Conservation (phyloP, 2,888 invertebrate species). For the Helicoverpa assulta region DNA sequence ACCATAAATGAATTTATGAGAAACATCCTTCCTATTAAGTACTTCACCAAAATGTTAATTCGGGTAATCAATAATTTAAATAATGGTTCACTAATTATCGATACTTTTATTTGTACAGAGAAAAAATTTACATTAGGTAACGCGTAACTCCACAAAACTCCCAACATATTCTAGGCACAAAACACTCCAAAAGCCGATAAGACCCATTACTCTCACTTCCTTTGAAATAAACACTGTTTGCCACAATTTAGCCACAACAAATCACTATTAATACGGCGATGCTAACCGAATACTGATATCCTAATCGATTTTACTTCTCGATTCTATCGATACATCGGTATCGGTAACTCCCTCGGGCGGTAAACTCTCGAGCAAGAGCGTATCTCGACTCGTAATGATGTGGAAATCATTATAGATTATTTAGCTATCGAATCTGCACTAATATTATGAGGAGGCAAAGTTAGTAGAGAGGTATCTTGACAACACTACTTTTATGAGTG, state of each 20-base stretch:
- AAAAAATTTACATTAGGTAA: neutral
- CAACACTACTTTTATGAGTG: too few relatives aligned
- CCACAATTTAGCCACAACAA: conserved; percentile 23
- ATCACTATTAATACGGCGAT: conserved; percentile 37
- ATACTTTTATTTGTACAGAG: neutral
- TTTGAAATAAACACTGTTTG: conserved; percentile 15
- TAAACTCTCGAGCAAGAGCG: neutral
- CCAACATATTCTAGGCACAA: neutral
- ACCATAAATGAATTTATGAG: too few relatives aligned
- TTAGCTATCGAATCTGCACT: neutral
- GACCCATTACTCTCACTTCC: conserved; percentile 26
- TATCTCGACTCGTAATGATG: conserved; percentile 22
- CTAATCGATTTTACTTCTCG: conserved; percentile 1
- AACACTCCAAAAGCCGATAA: conserved; percentile 4
- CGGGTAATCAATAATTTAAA: too few relatives aligned
- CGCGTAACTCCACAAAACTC: neutral
- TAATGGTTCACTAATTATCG: too few relatives aligned
- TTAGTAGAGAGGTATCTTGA: too few relatives aligned
- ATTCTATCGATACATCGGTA: conserved; percentile 16
- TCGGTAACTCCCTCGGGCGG: neutral
- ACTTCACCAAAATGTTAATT: too few relatives aligned
- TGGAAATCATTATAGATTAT: neutral
- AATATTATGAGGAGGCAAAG: neutral
- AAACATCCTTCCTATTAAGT: too few relatives aligned
- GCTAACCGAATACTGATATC: conserved; percentile 45